Percentiles rank a stretch among this genome's conserved stretches.
phyloP scores from a whole-genome alignment of 2,113 vertebrate species.

The Cyanoderma ruficeps region DNA sequence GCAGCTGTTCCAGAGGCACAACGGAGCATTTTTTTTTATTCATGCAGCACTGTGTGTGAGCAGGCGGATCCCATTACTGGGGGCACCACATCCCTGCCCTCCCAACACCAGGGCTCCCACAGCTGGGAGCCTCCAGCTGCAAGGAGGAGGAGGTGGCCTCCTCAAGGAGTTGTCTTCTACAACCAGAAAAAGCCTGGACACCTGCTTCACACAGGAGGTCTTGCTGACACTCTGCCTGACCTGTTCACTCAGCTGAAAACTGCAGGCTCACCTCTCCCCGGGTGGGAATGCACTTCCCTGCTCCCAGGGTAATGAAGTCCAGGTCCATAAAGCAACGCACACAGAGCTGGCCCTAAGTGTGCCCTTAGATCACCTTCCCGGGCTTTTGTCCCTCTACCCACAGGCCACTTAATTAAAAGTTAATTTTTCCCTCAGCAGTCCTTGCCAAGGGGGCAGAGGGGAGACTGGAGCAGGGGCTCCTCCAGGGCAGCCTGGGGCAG shows the following conservation, averaged over 20 bases:
- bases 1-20: constrained; percentile 28
- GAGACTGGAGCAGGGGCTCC: background rate
- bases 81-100: background rate
- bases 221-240: background rate
- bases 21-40: background rate
- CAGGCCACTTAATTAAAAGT: background rate
- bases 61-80: constrained; percentile 53
- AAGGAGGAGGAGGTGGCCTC: background rate
- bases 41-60: background rate
- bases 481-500: background rate
- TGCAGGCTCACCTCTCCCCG: background rate
- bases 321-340: background rate
- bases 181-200: background rate
- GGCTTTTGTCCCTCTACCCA: background rate
- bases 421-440: background rate
- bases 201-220: background rate
- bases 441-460: background rate
- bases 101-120: background rate
- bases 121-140: background rate
- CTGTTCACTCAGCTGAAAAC: background rate
- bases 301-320: background rate
- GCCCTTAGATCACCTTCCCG: background rate
- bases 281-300: background rate
- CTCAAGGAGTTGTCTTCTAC: background rate
- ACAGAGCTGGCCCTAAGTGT: background rate